Conservation (phyloP, 2,797 vertebrate species). For the Argyrosomus regius region DNA sequence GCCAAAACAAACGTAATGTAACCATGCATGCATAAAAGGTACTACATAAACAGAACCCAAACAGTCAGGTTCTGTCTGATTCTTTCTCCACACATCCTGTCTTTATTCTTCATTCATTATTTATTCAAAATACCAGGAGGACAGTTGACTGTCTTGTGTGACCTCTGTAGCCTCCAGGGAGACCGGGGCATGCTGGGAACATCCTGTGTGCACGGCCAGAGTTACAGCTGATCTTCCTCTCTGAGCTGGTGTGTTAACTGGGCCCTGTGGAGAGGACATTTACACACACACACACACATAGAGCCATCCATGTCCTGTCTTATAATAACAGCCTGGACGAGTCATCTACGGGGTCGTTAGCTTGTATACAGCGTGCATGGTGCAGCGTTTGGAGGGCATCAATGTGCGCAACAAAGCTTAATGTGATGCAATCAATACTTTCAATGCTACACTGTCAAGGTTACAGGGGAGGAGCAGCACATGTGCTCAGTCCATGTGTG, state of each 20-base stretch:
- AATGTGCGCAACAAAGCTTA: constrained; percentile 36
- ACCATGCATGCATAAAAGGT: not conserved
- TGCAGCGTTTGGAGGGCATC: constrained; percentile 9
- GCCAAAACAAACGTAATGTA: not conserved
- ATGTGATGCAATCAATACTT: constrained; percentile 56
- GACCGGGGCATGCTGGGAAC: constrained; percentile 68
- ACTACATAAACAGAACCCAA: not conserved
- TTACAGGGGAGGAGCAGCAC: constrained; percentile 32
- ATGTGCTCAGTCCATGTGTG: constrained; percentile 24
- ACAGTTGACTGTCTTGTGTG: constrained; percentile 52
- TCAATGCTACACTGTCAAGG: constrained; percentile 48
- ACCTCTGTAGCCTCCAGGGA: constrained; percentile 64
- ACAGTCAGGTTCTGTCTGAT: constrained; percentile 9
- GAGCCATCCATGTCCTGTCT: constrained; percentile 12
- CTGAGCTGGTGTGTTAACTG: constrained; percentile 42
- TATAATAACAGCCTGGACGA: constrained; percentile 15
- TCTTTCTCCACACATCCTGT: constrained; percentile 34
- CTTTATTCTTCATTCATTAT: constrained; percentile 58
- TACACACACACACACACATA: not conserved
- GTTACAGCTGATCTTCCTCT: constrained; percentile 62
- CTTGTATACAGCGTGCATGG: constrained; percentile 5
- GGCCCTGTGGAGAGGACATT: constrained; percentile 25
- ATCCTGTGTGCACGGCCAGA: constrained; percentile 60
- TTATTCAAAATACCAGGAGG: constrained; percentile 62
- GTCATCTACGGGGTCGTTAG: constrained; percentile 13